Percentiles rank a stretch among this genome's conserved stretches.
phyloP scores from a whole-genome alignment of 1,140 invertebrate species.

The Bombus pyrosoma region DNA sequence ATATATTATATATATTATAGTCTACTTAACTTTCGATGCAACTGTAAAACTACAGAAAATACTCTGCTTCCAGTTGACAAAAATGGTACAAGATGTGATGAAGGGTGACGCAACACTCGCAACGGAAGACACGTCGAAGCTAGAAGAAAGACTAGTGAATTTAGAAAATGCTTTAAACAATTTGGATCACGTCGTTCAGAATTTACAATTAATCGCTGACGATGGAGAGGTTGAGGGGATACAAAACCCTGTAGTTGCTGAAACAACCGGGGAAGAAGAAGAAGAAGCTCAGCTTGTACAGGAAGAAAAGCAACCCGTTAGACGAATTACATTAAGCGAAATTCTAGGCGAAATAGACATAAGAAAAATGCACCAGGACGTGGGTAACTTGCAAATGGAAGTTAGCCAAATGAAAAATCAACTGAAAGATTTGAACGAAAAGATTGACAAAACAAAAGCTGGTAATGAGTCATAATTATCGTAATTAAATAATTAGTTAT shows the following conservation, averaged over 20 bases:
- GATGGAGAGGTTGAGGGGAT: not conserved
- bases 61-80: constrained; percentile 71
- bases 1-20: too few species aligned
- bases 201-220: constrained; percentile 34
- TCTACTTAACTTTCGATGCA: not conserved
- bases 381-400: constrained; percentile 51
- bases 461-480: constrained; percentile 2
- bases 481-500: not conserved
- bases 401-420: constrained; percentile 52
- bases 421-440: constrained; percentile 46
- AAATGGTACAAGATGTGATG: constrained; percentile 80
- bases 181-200: constrained; percentile 32
- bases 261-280: not conserved
- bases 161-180: constrained; percentile 55
- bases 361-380: constrained; percentile 54
- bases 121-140: not conserved
- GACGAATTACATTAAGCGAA: constrained; percentile 23
- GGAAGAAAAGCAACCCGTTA: not conserved
- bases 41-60: not conserved
- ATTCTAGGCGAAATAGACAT: constrained; percentile 41
- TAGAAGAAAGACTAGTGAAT: constrained; percentile 54
- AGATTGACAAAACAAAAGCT: not conserved
- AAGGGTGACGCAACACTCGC: constrained; percentile 54
- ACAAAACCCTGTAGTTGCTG: too few species aligned
- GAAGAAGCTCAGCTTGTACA: not conserved